A percentile compares a stretch with the other conserved stretches of the same genome.
Evolutionary conservation across 1,140 invertebrate genomes (phyloP).

Genomic region (Cydia pomonella): DNA sequence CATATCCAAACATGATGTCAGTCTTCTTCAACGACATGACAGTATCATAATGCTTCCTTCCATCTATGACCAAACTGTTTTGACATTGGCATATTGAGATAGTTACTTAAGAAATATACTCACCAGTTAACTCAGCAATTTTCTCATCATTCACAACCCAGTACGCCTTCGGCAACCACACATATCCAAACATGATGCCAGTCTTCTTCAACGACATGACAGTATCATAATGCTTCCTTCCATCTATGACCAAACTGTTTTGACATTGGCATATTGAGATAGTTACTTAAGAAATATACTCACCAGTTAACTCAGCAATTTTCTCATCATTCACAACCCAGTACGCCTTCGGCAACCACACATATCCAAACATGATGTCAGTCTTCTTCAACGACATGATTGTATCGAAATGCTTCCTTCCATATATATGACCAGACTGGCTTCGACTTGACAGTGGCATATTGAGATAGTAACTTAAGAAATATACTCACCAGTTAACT

Average conservation of each 20-base stretch:
- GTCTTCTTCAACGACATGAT: slow-evolving; percentile 72
- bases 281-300: slow-evolving; percentile 36
- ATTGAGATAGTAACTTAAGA: neutral
- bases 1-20: slow-evolving; percentile 83
- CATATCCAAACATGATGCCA: slow-evolving; percentile 83
- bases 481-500: slow-evolving; percentile 82
- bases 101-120: slow-evolving; percentile 37
- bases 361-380: slow-evolving; percentile 83
- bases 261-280: neutral
- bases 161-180: slow-evolving; percentile 84
- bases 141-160: slow-evolving; percentile 85
- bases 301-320: slow-evolving; percentile 85
- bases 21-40: slow-evolving; percentile 72
- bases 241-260: too few relatives aligned
- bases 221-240: slow-evolving; percentile 85
- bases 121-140: slow-evolving; percentile 85
- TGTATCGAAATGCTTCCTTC: slow-evolving; percentile 86
- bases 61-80: too few relatives aligned
- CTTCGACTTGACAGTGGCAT: slow-evolving; percentile 66
- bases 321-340: slow-evolving; percentile 85
- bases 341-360: slow-evolving; percentile 84
- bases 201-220: slow-evolving; percentile 72
- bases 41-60: slow-evolving; percentile 85
- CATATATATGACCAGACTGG: slow-evolving; percentile 86
- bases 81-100: too few relatives aligned